Evolutionary conservation across 2,797 vertebrate species (phyloP), one percentile per base, ranked within the genome.

Genomic region (Myotis planiceps): DNA sequence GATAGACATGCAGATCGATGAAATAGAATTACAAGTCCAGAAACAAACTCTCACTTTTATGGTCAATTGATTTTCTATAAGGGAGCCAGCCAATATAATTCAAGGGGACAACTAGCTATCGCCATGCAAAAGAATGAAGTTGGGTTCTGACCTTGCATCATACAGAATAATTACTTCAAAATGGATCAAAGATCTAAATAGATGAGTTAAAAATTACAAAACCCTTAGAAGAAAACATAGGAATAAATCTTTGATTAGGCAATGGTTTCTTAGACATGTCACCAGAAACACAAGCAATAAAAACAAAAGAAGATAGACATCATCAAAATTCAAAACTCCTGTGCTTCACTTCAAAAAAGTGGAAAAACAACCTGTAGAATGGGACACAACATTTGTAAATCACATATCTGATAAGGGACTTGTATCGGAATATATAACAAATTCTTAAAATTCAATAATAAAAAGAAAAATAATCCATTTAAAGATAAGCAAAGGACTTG

Each of bases 201-300:
- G 66, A 82, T 34, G 68, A 34, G 16, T 37, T 58, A 94, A 82
- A 82, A 79, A 66, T 60, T 82, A 75, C 18, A 78, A 79, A 96
- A 87, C 27, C 65, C 58, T 75, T 93, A 45, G 21, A 93, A 85
- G 42, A 95, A 95, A 95, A 84, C 5, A 39, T 14, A 94, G 69
- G 65, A 71, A 27, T 23, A 83, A 75, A 71, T 53, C 18, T 95
- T 88, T 37, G n/a, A 25, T 29, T 68, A 21, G 34, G 13, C 27
- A 79, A 27, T 53, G 27, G 18, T 29, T 92, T 88, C 75, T 86
- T 74, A 83, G 37, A 69, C 23, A 51, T 39, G 47, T 82, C 29
- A 91, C 9, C 25, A 65, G 81, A 86, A 60, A 23, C 34, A 75
- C 27, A 93, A 80, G 18, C 37, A 72, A 34, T 18, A 66, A 32